Evolutionary conservation across 2,888 invertebrate genomes (phyloP).

Genomic region (Epinotia demarniana): DNA sequence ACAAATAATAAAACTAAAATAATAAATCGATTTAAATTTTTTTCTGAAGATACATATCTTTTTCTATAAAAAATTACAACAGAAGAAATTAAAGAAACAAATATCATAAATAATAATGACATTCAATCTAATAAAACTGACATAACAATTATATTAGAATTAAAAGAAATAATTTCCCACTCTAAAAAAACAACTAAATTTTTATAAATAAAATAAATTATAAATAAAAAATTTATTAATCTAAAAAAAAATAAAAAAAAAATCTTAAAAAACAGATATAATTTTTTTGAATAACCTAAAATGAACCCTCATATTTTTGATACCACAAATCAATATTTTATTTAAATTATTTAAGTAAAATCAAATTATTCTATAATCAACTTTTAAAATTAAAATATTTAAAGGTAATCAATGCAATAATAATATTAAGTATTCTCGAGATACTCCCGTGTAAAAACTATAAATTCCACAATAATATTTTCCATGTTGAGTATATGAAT

Average conservation of each 20-base stretch:
- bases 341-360: constrained; percentile 87
- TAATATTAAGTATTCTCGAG: constrained; percentile 86
- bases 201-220: constrained; percentile 78
- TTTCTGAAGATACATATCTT: constrained; percentile 86
- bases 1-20: constrained; percentile 87
- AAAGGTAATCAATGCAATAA: constrained; percentile 86
- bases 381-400: constrained; percentile 85
- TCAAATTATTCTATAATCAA: constrained; percentile 80
- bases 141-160: constrained; percentile 77
- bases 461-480: constrained; percentile 77
- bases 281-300: constrained; percentile 80
- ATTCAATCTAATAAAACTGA: constrained; percentile 87
- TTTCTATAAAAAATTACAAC: constrained; percentile 87
- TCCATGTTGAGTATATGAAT: constrained; percentile 86
- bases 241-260: constrained; percentile 78
- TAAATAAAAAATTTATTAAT: constrained; percentile 69
- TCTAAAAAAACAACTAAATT: constrained; percentile 81
- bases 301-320: constrained; percentile 83
- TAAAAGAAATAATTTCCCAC: constrained; percentile 82
- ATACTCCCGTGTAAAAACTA: constrained; percentile 76
- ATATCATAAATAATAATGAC: constrained; percentile 86
- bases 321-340: constrained; percentile 88
- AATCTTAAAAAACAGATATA: constrained; percentile 81
- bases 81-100: constrained; percentile 87
- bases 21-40: constrained; percentile 86